Base-by-base conservation (phyloP, 1,140 invertebrate genomes). In the Augochlora pura region DNA sequence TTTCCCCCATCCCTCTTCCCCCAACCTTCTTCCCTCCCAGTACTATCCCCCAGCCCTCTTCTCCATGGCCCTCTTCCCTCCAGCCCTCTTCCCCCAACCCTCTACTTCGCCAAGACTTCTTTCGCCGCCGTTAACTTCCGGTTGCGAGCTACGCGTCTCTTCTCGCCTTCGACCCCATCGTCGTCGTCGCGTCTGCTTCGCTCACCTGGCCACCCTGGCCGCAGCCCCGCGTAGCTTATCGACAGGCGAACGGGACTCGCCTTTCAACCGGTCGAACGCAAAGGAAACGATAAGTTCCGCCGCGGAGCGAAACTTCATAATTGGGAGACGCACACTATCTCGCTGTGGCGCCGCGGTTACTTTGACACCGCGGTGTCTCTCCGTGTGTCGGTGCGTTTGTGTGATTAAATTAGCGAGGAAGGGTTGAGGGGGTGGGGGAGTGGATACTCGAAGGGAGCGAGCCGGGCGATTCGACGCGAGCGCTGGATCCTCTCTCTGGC, bases 241-340 rank as follows among this genome's bases (percentile, higher is more conserved):
- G 71, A 67, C 72, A 76, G 46, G 38, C 46, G 46, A 18, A 39
- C 77, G 42, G 54, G 49, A 39, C 46, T 54, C 54, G 54, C 71
- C 59, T 80, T 75, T 68, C 64, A 74, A 9, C 54, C 38, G 42
- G 60, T 39, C 27, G 49, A 66, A 66, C 63, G 70, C 69, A 38
- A 79, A 66, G 77, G 70, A 73, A 73, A 79, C 69, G 70, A 72
- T 66, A 79, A 79, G 70, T 79, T 39, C 32, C 21, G 54, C 23
- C 10, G 32, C 32, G 25, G 68, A 8, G 46, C 62, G 52, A 66
- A 79, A 79, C 77, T 79, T 79, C 60, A 46, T 79, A 79, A 79
- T 79, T 79, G 77, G 70, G 69, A 71, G n/a, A n/a, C n/a, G n/a
- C n/a, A n/a, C n/a, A n/a, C 8, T 16, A 74, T 32, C 18, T 27